Percentiles rank a stretch among this genome's conserved stretches.
Conservation (phyloP, 2,113 vertebrate species). For the Dascyllus trimaculatus region DNA sequence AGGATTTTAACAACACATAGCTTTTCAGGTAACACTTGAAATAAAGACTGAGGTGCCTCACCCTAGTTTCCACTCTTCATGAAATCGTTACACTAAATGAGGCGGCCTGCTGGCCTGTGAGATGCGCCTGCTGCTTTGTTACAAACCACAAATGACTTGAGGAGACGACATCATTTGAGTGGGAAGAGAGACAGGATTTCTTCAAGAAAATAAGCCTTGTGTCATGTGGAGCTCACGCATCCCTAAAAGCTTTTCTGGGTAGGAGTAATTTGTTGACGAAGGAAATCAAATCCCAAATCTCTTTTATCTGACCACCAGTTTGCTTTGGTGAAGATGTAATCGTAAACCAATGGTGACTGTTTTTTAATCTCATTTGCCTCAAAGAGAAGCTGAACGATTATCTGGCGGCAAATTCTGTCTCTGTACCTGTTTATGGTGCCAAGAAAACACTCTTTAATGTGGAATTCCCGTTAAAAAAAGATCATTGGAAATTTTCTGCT, state of each 20-base stretch:
- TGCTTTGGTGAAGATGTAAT: slow-evolving; percentile 30
- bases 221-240: slow-evolving; percentile 37
- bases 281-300: neutral
- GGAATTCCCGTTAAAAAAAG: slow-evolving; percentile 61
- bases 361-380: slow-evolving; percentile 15
- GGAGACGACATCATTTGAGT: slow-evolving; percentile 44
- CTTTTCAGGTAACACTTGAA: slow-evolving; percentile 18
- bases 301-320: neutral
- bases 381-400: slow-evolving; percentile 13
- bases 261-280: slow-evolving; percentile 16
- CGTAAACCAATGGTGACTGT: neutral
- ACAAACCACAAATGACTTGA: slow-evolving; percentile 56
- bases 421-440: slow-evolving; percentile 6
- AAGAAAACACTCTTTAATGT: slow-evolving; percentile 49
- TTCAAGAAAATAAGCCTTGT: slow-evolving; percentile 28
- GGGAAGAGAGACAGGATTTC: slow-evolving; percentile 48
- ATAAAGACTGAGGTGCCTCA: neutral
- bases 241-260: slow-evolving; percentile 46
- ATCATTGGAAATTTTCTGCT: slow-evolving; percentile 52
- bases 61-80: slow-evolving; percentile 21
- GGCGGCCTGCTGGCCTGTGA: slow-evolving; percentile 17
- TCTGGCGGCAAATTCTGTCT: slow-evolving; percentile 10
- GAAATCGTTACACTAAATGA: slow-evolving; percentile 30
- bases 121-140: slow-evolving; percentile 58
- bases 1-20: neutral